phyloP scores from a whole-genome alignment of 2,888 invertebrate species.

The Drosophila fungiperda region DNA sequence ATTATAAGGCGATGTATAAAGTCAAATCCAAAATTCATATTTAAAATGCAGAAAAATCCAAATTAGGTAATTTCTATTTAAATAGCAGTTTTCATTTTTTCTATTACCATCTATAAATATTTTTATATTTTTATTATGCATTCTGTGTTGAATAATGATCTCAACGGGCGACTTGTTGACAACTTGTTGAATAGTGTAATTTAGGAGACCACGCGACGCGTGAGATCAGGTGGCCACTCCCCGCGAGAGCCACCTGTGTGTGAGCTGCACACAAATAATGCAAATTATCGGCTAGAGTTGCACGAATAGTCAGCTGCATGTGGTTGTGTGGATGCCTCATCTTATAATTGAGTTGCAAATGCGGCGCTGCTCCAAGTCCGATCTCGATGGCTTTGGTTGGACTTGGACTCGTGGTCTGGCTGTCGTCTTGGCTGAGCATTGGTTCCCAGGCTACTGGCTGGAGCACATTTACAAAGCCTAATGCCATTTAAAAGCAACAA shows the following conservation, averaged over 20 bases:
- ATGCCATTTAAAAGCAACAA: constrained; percentile 46
- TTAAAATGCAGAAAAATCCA: neutral
- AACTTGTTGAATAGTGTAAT: constrained; percentile 58
- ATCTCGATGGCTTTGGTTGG: constrained; percentile 31
- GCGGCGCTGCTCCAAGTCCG: constrained; percentile 23
- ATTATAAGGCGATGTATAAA: neutral
- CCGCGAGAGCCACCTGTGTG: constrained; percentile 72
- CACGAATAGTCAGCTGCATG: constrained; percentile 72
- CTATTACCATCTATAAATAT: neutral
- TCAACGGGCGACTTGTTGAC: neutral
- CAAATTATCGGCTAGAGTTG: constrained; percentile 76
- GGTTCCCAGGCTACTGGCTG: constrained; percentile 64
- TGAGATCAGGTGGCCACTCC: constrained; percentile 61
- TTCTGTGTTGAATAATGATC: neutral
- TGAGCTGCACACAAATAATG: constrained; percentile 64
- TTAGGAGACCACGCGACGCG: constrained; percentile 62
- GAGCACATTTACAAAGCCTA: constrained; percentile 44
- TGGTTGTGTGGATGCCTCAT: constrained; percentile 50
- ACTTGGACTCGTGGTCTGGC: constrained; percentile 5
- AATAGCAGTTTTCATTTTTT: neutral
- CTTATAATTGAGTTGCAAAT: constrained; percentile 79
- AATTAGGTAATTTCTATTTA: neutral
- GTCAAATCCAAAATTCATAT: neutral
- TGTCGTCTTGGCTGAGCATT: constrained; percentile 18
- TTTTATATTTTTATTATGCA: neutral